Conservation (phyloP, 2,113 vertebrate species). For the Emydocephalus ijimae region DNA sequence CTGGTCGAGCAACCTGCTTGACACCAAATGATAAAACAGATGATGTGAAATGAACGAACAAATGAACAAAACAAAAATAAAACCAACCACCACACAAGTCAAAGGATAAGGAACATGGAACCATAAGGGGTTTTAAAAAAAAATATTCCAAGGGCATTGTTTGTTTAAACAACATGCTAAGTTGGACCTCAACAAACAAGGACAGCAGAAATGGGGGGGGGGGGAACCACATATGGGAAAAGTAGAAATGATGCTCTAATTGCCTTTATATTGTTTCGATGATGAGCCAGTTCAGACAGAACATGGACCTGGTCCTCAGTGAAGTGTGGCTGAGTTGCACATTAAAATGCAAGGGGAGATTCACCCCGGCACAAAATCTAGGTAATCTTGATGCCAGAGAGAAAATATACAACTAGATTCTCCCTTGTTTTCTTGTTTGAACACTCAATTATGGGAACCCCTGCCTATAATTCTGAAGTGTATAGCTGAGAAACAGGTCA, state of each 20-base stretch:
- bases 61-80: constrained; percentile 17
- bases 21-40: constrained; percentile 77
- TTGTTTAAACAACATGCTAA: background rate
- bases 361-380: background rate
- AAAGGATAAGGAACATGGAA: constrained; percentile 2
- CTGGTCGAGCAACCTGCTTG: constrained; percentile 80
- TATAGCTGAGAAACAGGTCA: background rate
- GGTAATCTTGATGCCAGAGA: background rate
- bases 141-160: background rate
- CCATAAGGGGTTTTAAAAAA: constrained; percentile 36
- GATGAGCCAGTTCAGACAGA: constrained; percentile 22
- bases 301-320: background rate
- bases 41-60: constrained; percentile 56
- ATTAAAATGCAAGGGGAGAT: background rate
- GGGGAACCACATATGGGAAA: background rate
- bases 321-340: background rate
- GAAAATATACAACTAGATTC: background rate
- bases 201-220: constrained; percentile 11
- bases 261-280: constrained; percentile 17
- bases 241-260: constrained; percentile 53
- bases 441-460: background rate
- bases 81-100: constrained; percentile 28
- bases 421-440: background rate
- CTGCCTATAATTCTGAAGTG: background rate
- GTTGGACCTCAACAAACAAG: constrained; percentile 23